Percentiles rank a stretch among this genome's conserved stretches.
phyloP scores from a whole-genome alignment of 1,140 invertebrate species.

The Drosophila carrolli region DNA sequence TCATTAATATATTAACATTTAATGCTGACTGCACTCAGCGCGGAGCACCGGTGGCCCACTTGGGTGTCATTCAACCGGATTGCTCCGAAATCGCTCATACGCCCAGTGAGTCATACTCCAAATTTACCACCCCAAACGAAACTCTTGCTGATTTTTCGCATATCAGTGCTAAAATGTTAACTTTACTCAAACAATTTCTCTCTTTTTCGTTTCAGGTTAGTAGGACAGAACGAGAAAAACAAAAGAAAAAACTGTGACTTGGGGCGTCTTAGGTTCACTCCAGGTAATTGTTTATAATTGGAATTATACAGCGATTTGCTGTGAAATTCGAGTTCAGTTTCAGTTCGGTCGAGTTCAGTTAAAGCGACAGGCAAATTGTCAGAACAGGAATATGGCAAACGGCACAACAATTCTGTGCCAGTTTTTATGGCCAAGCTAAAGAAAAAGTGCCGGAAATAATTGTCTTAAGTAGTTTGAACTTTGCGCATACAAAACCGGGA shows the following conservation, averaged over 20 bases:
- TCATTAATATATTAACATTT: conserved; percentile 76
- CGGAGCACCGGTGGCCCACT: conserved; percentile 42
- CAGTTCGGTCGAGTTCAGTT: conserved; percentile 31
- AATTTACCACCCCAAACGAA: conserved; percentile 30
- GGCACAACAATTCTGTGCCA: conserved; percentile 48
- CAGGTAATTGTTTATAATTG: conserved; percentile 76
- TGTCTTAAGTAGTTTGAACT: conserved; percentile 79
- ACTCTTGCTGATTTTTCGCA: conserved; percentile 57
- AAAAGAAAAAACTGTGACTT: conserved; percentile 48
- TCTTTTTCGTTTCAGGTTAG: conserved; percentile 63
- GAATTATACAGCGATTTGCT: conserved; percentile 71
- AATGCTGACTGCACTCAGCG: conserved; percentile 34
- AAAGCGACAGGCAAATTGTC: conserved; percentile 51
- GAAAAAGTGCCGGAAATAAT: conserved; percentile 80
- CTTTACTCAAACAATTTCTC: conserved; percentile 62
- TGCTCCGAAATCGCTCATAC: conserved; percentile 46
- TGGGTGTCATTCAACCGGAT: conserved; percentile 63
- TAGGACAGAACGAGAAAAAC: conserved; percentile 45
- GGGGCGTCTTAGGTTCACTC: conserved; percentile 51
- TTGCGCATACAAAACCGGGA: conserved; percentile 36
- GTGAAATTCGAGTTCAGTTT: conserved; percentile 65
- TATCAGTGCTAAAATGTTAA: conserved; percentile 63
- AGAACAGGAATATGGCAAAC: conserved; percentile 42
- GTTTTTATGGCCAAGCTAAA: conserved; percentile 56
- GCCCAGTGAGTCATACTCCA: conserved; percentile 41